A percentile compares a stretch with the other conserved stretches of the same genome.
These are phyloP conservation scores for Stictocephala bisonia DNA, from an alignment of 2,888 invertebrate genomes.

Conservation along the genomic window DNA sequence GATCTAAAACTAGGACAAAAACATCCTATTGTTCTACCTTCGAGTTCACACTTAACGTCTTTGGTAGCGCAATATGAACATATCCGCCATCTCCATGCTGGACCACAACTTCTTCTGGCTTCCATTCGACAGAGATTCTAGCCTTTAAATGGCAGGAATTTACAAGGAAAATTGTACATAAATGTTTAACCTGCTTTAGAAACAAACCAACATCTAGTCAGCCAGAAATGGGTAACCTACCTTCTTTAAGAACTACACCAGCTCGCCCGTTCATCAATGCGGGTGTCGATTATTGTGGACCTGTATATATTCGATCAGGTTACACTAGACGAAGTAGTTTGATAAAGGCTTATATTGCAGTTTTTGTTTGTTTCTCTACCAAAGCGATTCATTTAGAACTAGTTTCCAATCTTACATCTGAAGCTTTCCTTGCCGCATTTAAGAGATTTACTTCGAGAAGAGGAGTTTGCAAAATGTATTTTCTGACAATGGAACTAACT, in stretches of 20 bases:
- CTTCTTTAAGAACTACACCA: constrained; percentile 45
- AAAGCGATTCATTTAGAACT: constrained; percentile 62
- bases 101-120: constrained; percentile 53
- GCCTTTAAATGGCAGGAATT: constrained; percentile 53
- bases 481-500: constrained; percentile 62
- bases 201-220: not conserved
- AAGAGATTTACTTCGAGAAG: constrained; percentile 60
- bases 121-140: constrained; percentile 54
- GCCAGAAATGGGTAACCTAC: constrained; percentile 40
- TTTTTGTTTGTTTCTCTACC: constrained; percentile 60
- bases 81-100: constrained; percentile 51
- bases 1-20: constrained; percentile 29
- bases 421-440: constrained; percentile 60
- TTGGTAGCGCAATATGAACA: constrained; percentile 49
- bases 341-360: constrained; percentile 53
- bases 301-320: constrained; percentile 43
- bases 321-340: not conserved
- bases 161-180: constrained; percentile 49
- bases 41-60: constrained; percentile 19
- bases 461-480: constrained; percentile 57
- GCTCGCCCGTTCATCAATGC: constrained; percentile 47
- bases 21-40: constrained; percentile 32
- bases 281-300: constrained; percentile 56
- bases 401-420: constrained; percentile 59
- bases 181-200: constrained; percentile 46